Evolutionary conservation across 2,888 invertebrate species (phyloP).

Genomic region (Drosophila borealis): DNA sequence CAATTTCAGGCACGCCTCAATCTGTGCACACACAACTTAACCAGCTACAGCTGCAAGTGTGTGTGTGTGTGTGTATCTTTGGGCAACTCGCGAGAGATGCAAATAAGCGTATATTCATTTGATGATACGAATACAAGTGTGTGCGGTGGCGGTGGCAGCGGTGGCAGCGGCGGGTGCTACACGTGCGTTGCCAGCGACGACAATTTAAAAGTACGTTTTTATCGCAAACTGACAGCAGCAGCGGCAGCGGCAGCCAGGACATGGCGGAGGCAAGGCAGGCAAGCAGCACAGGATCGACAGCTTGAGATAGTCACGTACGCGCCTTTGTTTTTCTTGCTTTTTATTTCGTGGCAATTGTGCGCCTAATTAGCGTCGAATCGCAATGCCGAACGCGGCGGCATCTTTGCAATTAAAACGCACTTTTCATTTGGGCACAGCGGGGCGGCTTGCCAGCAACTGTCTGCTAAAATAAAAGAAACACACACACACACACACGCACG

Average conservation of each 20-base stretch:
- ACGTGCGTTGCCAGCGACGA: slow-evolving; percentile 63
- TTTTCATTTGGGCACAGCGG: slow-evolving; percentile 47
- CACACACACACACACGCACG: slow-evolving; percentile 2
- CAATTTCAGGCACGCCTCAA: slow-evolving; percentile 44
- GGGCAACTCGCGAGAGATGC: slow-evolving; percentile 63
- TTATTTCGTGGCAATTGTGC: slow-evolving; percentile 79
- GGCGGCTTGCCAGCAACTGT: slow-evolving; percentile 12
- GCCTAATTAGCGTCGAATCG: slow-evolving; percentile 79
- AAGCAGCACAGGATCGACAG: slow-evolving; percentile 58
- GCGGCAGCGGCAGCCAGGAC: background rate
- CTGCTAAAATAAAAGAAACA: slow-evolving; percentile 35
- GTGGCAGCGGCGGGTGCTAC: slow-evolving; percentile 23
- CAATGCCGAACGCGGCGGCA: slow-evolving; percentile 56
- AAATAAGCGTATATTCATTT: slow-evolving; percentile 80
- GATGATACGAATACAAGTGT: slow-evolving; percentile 59
- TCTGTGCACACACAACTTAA: slow-evolving; percentile 29
- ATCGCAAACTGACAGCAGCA: slow-evolving; percentile 51
- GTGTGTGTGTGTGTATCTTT: slow-evolving; percentile 42
- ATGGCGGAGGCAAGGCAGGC: background rate
- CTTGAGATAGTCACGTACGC: slow-evolving; percentile 78
- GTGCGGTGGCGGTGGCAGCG: background rate
- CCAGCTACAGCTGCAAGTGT: slow-evolving; percentile 22
- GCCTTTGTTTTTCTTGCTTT: slow-evolving; percentile 70
- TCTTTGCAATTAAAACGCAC: slow-evolving; percentile 83
- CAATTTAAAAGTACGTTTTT: slow-evolving; percentile 76